Evolutionary conservation across 2,888 invertebrate species (phyloP).

Genomic region (Brachycybe producta): DNA sequence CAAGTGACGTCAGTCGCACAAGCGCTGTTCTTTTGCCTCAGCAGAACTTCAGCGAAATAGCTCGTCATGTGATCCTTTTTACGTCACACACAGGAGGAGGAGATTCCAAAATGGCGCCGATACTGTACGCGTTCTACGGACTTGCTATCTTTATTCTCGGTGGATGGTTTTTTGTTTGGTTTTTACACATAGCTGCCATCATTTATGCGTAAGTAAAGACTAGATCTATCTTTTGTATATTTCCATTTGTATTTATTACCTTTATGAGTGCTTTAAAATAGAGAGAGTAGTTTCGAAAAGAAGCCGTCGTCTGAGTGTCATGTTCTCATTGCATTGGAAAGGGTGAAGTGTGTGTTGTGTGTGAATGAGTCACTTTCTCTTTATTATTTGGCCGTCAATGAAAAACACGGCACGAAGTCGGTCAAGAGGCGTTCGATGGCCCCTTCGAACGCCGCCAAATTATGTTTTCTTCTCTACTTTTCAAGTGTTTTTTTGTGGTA

Average conservation of each 20-base stretch:
- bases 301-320: not conserved
- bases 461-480: too few relatives aligned
- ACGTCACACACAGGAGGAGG: slow-evolving; percentile 3
- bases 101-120: slow-evolving; percentile 18
- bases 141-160: slow-evolving; percentile 12
- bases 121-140: slow-evolving; percentile 14
- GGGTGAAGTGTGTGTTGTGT: too few relatives aligned
- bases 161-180: slow-evolving; percentile 17
- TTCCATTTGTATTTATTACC: not conserved
- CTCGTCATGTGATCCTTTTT: slow-evolving; percentile 8
- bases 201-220: slow-evolving; percentile 17
- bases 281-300: not conserved
- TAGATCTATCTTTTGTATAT: not conserved
- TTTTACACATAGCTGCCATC: slow-evolving; percentile 15
- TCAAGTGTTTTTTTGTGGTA: too few relatives aligned
- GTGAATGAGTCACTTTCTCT: too few relatives aligned
- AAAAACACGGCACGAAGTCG: too few relatives aligned
- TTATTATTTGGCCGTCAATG: too few relatives aligned
- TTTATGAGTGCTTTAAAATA: too few relatives aligned
- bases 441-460: too few relatives aligned
- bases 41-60: slow-evolving; percentile 11
- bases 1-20: slow-evolving; percentile 14
- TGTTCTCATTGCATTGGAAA: too few relatives aligned
- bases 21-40: slow-evolving; percentile 9
- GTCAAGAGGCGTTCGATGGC: too few relatives aligned